Evolutionary conservation across 2,797 vertebrate genomes (phyloP), one percentile per base, ranked within the genome.

Genomic region (Adrianichthys oophorus): DNA sequence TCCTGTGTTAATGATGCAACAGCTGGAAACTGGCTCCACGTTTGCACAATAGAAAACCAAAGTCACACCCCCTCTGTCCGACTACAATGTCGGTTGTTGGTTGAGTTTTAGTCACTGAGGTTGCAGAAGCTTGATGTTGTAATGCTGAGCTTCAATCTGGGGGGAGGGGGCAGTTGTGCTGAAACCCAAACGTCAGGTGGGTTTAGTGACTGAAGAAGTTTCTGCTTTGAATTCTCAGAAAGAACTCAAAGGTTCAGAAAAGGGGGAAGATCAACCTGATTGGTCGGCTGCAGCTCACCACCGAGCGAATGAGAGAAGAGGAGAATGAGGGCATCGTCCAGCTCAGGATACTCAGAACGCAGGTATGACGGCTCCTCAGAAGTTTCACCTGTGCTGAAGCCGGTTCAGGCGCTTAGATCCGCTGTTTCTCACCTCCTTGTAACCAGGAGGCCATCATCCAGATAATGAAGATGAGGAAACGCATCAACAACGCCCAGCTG

Each of bases 391-490:
- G 29, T 6, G 23, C 41, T 15, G 21, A 3, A 41, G 41, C 59
- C 58, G 21, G 24, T 32, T 0, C 41, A 23, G 55, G 45, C 42
- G 21, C 14, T 17, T 17, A 4, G 5, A 4, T 10, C 16, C 21
- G 1, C 15, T 15, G 7, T 37, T 37, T 51, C 41, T 8, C 19
- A 49, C 17, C 46, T 6, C 15, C 17, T 4, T 14, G 10, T 17
- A 0, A 50, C 13, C 87, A 98, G 97, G 98, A 99, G 90, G 97
- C 97, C 87, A 99, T 99, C 69, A 99, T 99, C 90, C 97, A 99
- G 90, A 99, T 99, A 84, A 99, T 99, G 98, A 99, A 99, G 92
- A 99, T 99, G 97, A 90, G 98, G 78, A 99, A 99, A 92, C 97
- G 98, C 91, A 98, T 99, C 89, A 99, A 95, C 82, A 98, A 99